A percentile compares a stretch with the other conserved stretches of the same genome.
phyloP scores from a whole-genome alignment of 2,888 invertebrate species.

The Mesoligia furuncula region DNA sequence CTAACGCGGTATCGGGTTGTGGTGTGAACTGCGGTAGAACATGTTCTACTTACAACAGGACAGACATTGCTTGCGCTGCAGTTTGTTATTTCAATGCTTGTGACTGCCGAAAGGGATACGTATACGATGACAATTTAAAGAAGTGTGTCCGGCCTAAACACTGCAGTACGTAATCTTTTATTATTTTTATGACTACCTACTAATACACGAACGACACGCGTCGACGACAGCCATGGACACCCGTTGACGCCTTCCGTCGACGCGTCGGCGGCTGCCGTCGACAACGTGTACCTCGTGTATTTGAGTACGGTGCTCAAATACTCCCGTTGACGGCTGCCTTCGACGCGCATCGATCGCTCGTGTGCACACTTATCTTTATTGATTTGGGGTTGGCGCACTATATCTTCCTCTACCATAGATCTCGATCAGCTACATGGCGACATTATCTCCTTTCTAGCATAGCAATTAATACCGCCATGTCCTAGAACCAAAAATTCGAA shows the following conservation, averaged over 20 bases:
- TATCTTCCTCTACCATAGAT: no score
- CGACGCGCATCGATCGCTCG: no score
- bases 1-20: constrained; percentile 63
- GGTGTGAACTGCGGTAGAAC: constrained; percentile 58
- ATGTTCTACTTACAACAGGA: constrained; percentile 56
- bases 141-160: constrained; percentile 51
- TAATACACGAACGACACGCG: no score
- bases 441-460: no score
- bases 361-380: not conserved
- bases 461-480: no score
- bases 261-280: no score
- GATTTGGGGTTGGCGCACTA: not conserved
- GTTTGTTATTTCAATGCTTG: constrained; percentile 52
- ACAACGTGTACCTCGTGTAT: no score
- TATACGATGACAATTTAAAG: constrained; percentile 40
- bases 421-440: not conserved
- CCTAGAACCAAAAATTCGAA: no score
- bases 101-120: constrained; percentile 54
- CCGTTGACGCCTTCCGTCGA: no score
- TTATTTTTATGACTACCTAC: not conserved
- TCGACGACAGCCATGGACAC: no score
- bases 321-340: no score
- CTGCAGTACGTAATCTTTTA: constrained; percentile 50
- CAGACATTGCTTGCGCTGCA: constrained; percentile 25
- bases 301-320: no score